These are phyloP conservation scores for Nezara viridula DNA, from an alignment of 2,888 invertebrate genomes.

Conservation along the genomic window DNA sequence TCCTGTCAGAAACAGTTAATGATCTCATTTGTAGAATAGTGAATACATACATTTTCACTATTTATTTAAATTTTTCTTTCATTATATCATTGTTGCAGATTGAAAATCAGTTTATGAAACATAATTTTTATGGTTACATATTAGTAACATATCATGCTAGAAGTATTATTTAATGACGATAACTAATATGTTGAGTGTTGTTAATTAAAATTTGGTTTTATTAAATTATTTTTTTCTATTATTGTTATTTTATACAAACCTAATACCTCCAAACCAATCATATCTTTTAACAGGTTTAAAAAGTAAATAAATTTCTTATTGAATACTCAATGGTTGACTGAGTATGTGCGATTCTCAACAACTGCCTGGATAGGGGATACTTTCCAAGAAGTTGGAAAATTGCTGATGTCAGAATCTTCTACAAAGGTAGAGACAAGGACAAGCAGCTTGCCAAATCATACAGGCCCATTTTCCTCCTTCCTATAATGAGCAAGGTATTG, in stretches of 20 bases:
- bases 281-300: neutral
- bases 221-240: neutral
- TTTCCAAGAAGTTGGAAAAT: no score
- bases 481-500: no score
- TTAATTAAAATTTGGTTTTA: slow-evolving; percentile 3
- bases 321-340: no score
- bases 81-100: neutral
- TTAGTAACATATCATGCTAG: neutral
- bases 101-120: neutral
- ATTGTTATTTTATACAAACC: neutral
- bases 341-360: no score
- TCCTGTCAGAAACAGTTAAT: neutral
- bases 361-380: no score
- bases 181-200: neutral
- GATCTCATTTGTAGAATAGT: neutral
- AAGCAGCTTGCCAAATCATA: no score
- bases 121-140: neutral
- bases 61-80: neutral
- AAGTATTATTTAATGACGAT: slow-evolving; percentile 26
- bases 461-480: no score
- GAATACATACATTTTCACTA: neutral
- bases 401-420: no score
- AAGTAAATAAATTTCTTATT: no score
- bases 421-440: no score
- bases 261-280: neutral